Percentiles rank a stretch among this genome's conserved stretches.
Conservation (phyloP, 2,797 vertebrate genomes). For the Cossypha niveicapilla region DNA sequence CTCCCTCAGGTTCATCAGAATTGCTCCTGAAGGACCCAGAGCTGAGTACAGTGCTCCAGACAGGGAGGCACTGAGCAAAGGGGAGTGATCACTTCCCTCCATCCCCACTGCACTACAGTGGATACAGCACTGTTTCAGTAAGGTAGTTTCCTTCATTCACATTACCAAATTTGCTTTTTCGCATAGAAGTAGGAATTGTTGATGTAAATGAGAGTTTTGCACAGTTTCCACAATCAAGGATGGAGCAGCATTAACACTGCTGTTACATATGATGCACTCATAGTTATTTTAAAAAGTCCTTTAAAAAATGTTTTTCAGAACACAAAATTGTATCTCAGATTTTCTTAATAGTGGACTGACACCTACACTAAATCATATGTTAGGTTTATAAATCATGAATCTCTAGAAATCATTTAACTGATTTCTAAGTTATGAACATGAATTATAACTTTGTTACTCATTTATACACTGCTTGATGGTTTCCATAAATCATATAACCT, state of each 20-base stretch:
- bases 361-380: not conserved
- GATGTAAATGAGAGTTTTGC: not conserved
- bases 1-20: not conserved
- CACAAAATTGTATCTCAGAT: not conserved
- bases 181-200: not conserved
- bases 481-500: slow-evolving; percentile 22
- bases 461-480: slow-evolving; percentile 10
- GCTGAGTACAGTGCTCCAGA: not conserved
- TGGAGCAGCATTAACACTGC: not conserved
- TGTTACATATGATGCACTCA: not conserved
- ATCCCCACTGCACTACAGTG: accelerated
- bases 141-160: not conserved
- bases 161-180: not conserved
- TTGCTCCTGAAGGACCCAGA: not conserved
- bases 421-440: slow-evolving; percentile 2
- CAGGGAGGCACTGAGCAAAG: not conserved
- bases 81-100: not conserved
- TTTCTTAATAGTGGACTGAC: not conserved
- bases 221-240: not conserved
- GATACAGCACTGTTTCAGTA: too few species aligned
- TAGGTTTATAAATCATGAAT: not conserved
- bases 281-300: not conserved
- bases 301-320: not conserved
- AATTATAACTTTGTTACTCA: slow-evolving; percentile 9
- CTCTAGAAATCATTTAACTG: not conserved